A percentile compares a stretch with the other conserved stretches of the same genome.
Evolutionary conservation across 2,888 invertebrate genomes (phyloP).

Genomic region (Gerris lacustris): DNA sequence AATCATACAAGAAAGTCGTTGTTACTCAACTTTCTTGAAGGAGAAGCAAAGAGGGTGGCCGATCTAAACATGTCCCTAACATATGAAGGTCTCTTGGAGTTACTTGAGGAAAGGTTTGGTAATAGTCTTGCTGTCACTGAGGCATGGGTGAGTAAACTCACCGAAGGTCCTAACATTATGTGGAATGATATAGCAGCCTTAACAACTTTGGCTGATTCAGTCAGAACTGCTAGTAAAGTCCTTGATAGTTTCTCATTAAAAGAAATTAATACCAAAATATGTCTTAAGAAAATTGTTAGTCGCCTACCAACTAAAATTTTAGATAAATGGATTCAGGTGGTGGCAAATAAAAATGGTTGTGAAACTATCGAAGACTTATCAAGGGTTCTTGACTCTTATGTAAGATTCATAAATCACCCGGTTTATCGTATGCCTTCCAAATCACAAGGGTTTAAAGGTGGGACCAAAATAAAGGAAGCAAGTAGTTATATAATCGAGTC

Average conservation of each 20-base stretch:
- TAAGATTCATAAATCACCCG: not conserved
- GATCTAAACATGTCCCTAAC: not conserved
- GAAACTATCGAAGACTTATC: not conserved
- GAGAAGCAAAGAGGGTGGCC: not conserved
- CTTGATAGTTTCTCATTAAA: not conserved
- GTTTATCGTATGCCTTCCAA: not conserved
- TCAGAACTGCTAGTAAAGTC: not conserved
- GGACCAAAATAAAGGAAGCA: too few species aligned
- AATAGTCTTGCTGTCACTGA: not conserved
- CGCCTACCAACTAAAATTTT: not conserved
- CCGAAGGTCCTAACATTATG: not conserved
- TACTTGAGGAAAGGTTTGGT: not conserved
- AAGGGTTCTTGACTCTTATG: not conserved
- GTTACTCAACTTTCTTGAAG: not conserved
- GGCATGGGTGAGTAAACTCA: not conserved
- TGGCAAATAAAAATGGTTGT: not conserved
- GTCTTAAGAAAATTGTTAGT: not conserved
- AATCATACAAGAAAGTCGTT: not conserved
- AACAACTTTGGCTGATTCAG: not conserved
- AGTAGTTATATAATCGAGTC: too few species aligned
- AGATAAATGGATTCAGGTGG: not conserved
- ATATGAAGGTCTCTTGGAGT: not conserved
- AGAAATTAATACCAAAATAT: not conserved
- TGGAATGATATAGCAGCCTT: not conserved
- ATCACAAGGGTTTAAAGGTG: too few species aligned